Percentiles rank a stretch among this genome's conserved stretches.
Evolutionary conservation across 2,113 vertebrate species (phyloP).

Genomic region (Melanostigma gelatinosum): DNA sequence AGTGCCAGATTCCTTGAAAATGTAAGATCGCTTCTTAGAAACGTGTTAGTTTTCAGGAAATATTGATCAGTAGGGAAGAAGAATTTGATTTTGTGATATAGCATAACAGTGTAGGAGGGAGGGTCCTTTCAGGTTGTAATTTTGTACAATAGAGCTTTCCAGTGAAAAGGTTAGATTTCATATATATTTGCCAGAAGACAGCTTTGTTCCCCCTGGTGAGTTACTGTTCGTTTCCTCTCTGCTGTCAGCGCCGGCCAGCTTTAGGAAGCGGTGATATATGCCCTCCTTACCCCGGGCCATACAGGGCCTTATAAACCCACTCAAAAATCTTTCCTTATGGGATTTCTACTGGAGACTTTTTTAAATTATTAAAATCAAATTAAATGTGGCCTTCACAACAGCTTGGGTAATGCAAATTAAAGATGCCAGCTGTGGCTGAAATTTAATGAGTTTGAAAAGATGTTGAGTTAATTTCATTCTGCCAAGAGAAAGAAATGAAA

Average conservation of each 20-base stretch:
- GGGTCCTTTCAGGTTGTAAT: conserved; percentile 43
- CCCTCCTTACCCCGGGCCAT: conserved; percentile 66
- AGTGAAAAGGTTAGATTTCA: conserved; percentile 64
- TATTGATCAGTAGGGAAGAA: conserved; percentile 37
- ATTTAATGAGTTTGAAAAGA: conserved; percentile 80
- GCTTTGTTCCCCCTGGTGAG: conserved; percentile 52
- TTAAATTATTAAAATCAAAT: conserved; percentile 86
- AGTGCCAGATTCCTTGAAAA: conserved; percentile 57
- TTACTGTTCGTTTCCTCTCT: conserved; percentile 64
- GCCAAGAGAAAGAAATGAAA: conserved; percentile 41
- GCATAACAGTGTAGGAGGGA: conserved; percentile 31
- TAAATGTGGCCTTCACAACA: conserved; percentile 83
- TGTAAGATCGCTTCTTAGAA: conserved; percentile 11
- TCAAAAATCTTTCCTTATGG: conserved; percentile 75
- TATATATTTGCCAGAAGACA: conserved; percentile 68
- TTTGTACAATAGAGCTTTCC: conserved; percentile 51
- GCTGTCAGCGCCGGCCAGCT: conserved; percentile 61
- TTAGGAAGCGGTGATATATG: conserved; percentile 74
- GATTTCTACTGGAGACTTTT: conserved; percentile 78
- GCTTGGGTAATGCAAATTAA: conserved; percentile 81
- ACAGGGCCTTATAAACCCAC: conserved; percentile 77
- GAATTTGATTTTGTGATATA: conserved; percentile 47
- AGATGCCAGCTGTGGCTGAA: conserved; percentile 80
- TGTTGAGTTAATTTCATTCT: conserved; percentile 68
- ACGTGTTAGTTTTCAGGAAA: conserved; percentile 44